Evolutionary conservation across 2,113 vertebrate species (phyloP).

Genomic region (Scartelaos histophorus): DNA sequence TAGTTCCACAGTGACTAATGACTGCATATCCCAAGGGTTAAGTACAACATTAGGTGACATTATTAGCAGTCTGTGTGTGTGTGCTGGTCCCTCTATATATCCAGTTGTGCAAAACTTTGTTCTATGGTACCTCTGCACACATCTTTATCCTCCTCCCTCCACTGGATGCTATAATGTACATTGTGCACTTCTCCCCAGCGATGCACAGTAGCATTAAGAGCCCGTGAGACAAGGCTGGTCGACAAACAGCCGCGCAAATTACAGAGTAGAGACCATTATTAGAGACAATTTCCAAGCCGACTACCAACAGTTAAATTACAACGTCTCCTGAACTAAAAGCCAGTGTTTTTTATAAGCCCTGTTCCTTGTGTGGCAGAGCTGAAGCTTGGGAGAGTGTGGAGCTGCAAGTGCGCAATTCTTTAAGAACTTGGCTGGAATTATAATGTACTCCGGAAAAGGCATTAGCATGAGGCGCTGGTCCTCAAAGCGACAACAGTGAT

Average conservation of each 20-base stretch:
- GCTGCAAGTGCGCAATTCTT: slow-evolving; percentile 31
- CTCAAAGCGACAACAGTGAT: slow-evolving; percentile 50
- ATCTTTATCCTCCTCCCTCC: slow-evolving; percentile 8
- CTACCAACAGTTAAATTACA: slow-evolving; percentile 64
- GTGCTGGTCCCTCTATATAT: slow-evolving; percentile 28
- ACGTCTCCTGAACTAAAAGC: slow-evolving; percentile 57
- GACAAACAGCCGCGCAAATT: slow-evolving; percentile 67
- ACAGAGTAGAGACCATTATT: slow-evolving; percentile 66
- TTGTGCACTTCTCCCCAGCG: slow-evolving; percentile 22
- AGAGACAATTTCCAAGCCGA: slow-evolving; percentile 49
- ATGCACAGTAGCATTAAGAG: slow-evolving; percentile 46
- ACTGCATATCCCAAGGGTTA: slow-evolving; percentile 56
- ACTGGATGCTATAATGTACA: slow-evolving; percentile 15
- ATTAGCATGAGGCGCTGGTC: slow-evolving; percentile 29
- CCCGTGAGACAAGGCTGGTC: slow-evolving; percentile 45
- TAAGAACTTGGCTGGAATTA: slow-evolving; percentile 41
- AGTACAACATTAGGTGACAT: slow-evolving; percentile 53
- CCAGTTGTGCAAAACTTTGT: slow-evolving; percentile 23
- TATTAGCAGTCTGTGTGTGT: slow-evolving; percentile 46
- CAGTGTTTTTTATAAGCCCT: slow-evolving; percentile 34
- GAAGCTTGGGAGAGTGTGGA: background rate
- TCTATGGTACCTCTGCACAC: slow-evolving; percentile 5
- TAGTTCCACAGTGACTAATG: slow-evolving; percentile 56
- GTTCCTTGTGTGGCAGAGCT: slow-evolving; percentile 26
- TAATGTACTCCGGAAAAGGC: slow-evolving; percentile 37